Base-by-base conservation (phyloP, 2,797 vertebrate genomes). In the Alca torda region DNA sequence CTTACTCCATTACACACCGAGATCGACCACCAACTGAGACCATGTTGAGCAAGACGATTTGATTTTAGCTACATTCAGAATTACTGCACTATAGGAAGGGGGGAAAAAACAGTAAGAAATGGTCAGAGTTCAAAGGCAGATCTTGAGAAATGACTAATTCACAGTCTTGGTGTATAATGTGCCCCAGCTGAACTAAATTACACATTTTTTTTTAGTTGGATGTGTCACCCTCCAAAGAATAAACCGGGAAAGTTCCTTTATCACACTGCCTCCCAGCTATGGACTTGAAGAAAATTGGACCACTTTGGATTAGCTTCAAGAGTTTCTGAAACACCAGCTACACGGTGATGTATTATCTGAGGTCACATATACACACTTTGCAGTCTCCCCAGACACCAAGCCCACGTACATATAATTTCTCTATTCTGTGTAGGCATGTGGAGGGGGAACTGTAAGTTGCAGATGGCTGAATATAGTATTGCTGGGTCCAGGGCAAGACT, bases 41-140 rank as follows among this genome's bases (percentile, higher is more conserved):
- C 30, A 41, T 4, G 13, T n/a, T 46, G 48, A 92, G n/a, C 31
- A 81, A 84, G 46, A 81, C 19, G 53, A 57, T 92, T 83, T 84
- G 46, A 90, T 92, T 93, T 78, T 57, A 91, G 39, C 51, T 91
- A 37, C 70, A 79, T 91, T 90, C 39, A 81, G 59, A 93, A 41
- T n/a, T 39, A 54, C 11, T 70, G 31, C 18, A 45, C 31, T 86
- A 87, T 80, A 82, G 59, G 82, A 88, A 84, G 26, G 17, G 0
- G 41, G 13, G 14, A 1, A 69, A 82, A 54, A 88, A 69, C 51
- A 18, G 12, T 10, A 75, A 89, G 60, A 84, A 90, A 54, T 26
- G 51, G 75, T 89, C 93, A 94, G 33, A 93, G 86, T 88, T 96
- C 87, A 94, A 91, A 92, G 82, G 56, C 84, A 94, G 65, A 93